Percentiles rank a stretch among this genome's conserved stretches.
These are phyloP conservation scores for Apeira syringaria DNA, from an alignment of 2,888 invertebrate genomes.

Conservation along the genomic window DNA sequence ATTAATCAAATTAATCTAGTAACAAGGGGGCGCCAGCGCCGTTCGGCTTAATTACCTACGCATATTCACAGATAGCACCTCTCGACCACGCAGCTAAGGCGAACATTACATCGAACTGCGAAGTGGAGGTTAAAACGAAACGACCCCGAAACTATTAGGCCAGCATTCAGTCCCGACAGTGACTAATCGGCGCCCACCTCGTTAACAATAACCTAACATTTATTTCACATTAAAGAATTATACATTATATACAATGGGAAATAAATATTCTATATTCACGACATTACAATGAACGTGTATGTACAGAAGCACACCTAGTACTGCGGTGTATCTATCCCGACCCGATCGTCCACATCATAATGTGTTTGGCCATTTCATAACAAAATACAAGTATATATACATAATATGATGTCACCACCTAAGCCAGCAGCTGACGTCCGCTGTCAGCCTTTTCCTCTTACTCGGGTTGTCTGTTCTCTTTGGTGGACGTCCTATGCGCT, in stretches of 20 bases:
- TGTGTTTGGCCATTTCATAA: no score
- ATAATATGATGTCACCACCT: no score
- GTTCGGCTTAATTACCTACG: slow-evolving; percentile 5
- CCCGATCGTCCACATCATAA: no score
- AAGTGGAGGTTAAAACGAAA: slow-evolving; percentile 28
- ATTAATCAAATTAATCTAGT: slow-evolving; percentile 62
- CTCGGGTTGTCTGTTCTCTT: no score
- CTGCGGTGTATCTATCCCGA: slow-evolving; percentile 40
- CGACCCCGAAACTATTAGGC: slow-evolving; percentile 44
- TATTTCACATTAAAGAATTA: slow-evolving; percentile 44
- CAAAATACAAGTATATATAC: no score
- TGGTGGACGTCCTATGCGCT: no score
- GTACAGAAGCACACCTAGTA: slow-evolving; percentile 55
- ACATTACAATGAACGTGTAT: slow-evolving; percentile 69
- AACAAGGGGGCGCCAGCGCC: slow-evolving; percentile 46
- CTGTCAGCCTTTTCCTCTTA: no score
- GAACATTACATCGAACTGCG: slow-evolving; percentile 12
- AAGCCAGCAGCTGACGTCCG: no score
- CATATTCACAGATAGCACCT: slow-evolving; percentile 27
- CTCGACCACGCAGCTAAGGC: slow-evolving; percentile 10
- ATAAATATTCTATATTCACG: slow-evolving; percentile 73
- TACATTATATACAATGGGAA: slow-evolving; percentile 81
- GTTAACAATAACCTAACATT: slow-evolving; percentile 31
- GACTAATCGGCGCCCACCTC: slow-evolving; percentile 39
- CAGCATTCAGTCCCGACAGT: slow-evolving; percentile 38